These are phyloP conservation scores for Astyanax mexicanus DNA, from an alignment of 2,797 vertebrate species.

Conservation along the genomic window DNA sequence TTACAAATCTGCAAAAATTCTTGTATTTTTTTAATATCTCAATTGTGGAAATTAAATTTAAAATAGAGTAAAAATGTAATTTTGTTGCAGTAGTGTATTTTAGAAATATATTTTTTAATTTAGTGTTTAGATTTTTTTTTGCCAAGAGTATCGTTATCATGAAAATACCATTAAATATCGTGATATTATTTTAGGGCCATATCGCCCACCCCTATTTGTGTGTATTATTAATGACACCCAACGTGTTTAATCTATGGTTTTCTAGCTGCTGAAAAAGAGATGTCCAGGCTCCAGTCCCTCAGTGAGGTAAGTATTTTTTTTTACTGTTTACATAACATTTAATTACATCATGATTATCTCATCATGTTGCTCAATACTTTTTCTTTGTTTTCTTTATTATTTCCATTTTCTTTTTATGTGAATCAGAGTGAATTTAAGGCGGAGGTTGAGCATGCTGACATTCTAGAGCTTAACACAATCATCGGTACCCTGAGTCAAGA, in stretches of 20 bases:
- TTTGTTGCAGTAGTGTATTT: no score
- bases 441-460: slow-evolving; percentile 83
- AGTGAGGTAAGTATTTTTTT: slow-evolving; percentile 79
- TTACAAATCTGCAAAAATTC: no score
- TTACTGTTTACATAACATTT: background rate
- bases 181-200: no score
- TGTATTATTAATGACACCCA: no score
- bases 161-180: no score
- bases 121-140: no score
- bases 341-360: background rate
- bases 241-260: slow-evolving; percentile 38
- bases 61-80: no score
- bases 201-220: no score
- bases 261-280: slow-evolving; percentile 88
- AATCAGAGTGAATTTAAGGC: slow-evolving; percentile 68
- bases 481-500: slow-evolving; percentile 79
- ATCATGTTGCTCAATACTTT: background rate
- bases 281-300: slow-evolving; percentile 79
- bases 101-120: no score
- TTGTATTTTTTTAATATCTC: no score
- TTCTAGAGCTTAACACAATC: slow-evolving; percentile 81
- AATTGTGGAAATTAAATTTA: no score
- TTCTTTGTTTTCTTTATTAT: background rate
- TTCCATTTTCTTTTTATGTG: slow-evolving; percentile 1
- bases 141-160: no score